Percentiles rank a stretch among this genome's conserved stretches.
phyloP scores from a whole-genome alignment of 2,888 invertebrate species.

The Xylocampa areola region DNA sequence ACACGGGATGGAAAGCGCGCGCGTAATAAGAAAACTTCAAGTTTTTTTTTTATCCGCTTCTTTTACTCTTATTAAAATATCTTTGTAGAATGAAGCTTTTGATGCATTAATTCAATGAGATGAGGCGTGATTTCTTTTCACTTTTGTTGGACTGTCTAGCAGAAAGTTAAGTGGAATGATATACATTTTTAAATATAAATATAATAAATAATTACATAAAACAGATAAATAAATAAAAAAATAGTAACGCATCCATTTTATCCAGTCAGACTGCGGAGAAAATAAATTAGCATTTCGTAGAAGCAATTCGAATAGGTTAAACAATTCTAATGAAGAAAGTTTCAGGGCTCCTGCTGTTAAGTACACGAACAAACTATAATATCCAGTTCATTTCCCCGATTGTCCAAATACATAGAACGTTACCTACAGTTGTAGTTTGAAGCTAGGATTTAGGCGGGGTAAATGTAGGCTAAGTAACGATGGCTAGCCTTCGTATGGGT shows the following conservation, averaged over 20 bases:
- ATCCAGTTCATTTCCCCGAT: constrained; percentile 51
- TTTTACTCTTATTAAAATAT: constrained; percentile 52
- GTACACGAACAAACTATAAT: constrained; percentile 63
- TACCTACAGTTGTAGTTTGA: constrained; percentile 19
- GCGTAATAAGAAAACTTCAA: constrained; percentile 61
- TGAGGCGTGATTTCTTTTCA: constrained; percentile 21
- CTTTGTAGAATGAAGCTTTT: constrained; percentile 33
- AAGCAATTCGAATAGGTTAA: constrained; percentile 62
- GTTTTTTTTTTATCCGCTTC: constrained; percentile 52
- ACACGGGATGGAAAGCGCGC: constrained; percentile 66
- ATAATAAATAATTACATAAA: constrained; percentile 1
- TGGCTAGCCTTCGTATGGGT: not conserved
- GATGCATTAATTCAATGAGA: constrained; percentile 37
- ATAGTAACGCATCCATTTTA: constrained; percentile 19
- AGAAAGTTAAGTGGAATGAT: not conserved
- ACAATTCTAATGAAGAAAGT: constrained; percentile 74
- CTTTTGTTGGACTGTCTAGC: not conserved
- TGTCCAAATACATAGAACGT: constrained; percentile 37
- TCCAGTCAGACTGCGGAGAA: constrained; percentile 31
- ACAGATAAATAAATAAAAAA: constrained; percentile 1
- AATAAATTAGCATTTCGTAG: constrained; percentile 65
- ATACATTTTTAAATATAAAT: not conserved
- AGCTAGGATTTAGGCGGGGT: not conserved
- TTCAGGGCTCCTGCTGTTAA: constrained; percentile 65
- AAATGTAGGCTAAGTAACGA: not conserved